phyloP scores from a whole-genome alignment of 2,113 vertebrate species.

The Barbus barbus region DNA sequence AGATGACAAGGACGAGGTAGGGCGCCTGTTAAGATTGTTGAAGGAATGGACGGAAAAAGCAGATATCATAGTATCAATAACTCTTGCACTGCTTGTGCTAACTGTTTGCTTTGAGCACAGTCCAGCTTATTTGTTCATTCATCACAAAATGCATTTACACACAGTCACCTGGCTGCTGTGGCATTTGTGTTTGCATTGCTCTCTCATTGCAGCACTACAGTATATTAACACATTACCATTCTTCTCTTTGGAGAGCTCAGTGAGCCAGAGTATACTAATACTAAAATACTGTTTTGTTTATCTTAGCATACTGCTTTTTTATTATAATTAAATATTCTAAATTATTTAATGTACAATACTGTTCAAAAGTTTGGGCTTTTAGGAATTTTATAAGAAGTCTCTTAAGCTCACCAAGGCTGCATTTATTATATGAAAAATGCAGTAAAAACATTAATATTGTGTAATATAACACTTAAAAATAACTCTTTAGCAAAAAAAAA shows the following conservation, averaged over 20 bases:
- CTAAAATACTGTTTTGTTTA: background rate
- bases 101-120: background rate
- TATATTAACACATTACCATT: background rate
- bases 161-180: background rate
- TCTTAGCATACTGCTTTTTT: background rate
- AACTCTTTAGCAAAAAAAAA: background rate
- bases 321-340: background rate
- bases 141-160: background rate
- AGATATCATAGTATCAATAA: background rate
- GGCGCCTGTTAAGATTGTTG: background rate
- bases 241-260: background rate
- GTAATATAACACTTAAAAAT: background rate
- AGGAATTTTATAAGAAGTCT: background rate
- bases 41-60: background rate
- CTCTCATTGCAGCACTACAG: background rate
- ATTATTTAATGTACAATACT: background rate
- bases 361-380: background rate
- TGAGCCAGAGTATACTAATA: background rate
- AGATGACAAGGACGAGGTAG: constrained; percentile 74
- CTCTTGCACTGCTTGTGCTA: background rate
- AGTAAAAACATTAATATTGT: background rate
- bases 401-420: background rate
- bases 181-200: constrained; percentile 5
- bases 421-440: background rate
- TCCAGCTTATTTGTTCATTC: background rate